Evolutionary conservation across 2,797 vertebrate species (phyloP), one percentile per base, ranked within the genome.

Genomic region (Argyrosomus regius): DNA sequence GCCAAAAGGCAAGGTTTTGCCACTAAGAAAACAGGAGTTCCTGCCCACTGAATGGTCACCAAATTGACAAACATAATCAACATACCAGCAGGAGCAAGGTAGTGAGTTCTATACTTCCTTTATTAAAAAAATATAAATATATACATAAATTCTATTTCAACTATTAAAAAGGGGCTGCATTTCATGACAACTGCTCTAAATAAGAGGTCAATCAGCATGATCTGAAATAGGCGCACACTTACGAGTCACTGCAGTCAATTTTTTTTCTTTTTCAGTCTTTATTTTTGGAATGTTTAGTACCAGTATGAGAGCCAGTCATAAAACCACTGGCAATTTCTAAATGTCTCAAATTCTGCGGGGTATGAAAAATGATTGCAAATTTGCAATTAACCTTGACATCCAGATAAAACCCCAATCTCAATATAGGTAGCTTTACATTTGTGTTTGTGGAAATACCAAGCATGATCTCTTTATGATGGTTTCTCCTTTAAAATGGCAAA

Each of bases 81-180:
- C 95, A 95, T 96, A 96, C 95, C 95, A 96, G 95, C 94, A 96
- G 95, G 95, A 96, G 95, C 95, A 96, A 94, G 95, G 95, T 95
- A 94, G 94, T 95, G 94, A 95, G 95, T 96, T 96, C 96, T 96
- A 95, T 96, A 96, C 94, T 96, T 96, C 93, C 95, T 96, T 96
- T 96, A 96, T 96, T 95, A 95, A 96, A 96, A 96, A 96, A 95
- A 96, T 96, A 96, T 95, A 96, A 95, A 95, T 96, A 96, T 95
- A 95, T 96, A 96, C 96, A 96, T 96, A 96, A 96, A 96, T 96
- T 96, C 95, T 96, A 95, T 96, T 96, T 96, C 94, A 95, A 95
- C 96, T 96, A 96, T 96, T 95, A 96, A 96, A 96, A 96, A 96
- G 95, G 95, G 95, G 94, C 94, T 95, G 94, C 95, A 96, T 95